Evolutionary conservation across 2,113 vertebrate species (phyloP).

Genomic region (Vireo altiloquus): DNA sequence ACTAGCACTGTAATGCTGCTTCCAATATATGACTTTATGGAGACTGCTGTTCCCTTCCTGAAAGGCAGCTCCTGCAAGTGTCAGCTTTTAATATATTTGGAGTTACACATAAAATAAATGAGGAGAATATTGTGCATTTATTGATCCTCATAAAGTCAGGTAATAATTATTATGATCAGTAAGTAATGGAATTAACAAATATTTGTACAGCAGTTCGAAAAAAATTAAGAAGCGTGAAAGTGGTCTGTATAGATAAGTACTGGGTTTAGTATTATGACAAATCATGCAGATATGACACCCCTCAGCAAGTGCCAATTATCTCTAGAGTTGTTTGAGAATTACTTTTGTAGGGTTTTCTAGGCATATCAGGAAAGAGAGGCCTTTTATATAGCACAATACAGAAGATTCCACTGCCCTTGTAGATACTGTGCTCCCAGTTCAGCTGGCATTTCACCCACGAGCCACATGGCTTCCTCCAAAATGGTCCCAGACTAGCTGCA

Average conservation of each 20-base stretch:
- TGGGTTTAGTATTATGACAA: neutral
- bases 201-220: neutral
- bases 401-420: neutral
- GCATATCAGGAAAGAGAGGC: neutral
- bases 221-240: neutral
- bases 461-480: neutral
- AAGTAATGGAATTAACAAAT: slow-evolving; percentile 1
- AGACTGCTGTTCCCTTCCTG: neutral
- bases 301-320: neutral
- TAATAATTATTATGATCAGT: neutral
- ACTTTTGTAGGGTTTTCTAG: neutral
- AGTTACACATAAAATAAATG: neutral
- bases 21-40: neutral
- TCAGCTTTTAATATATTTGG: neutral
- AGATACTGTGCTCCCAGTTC: neutral
- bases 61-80: neutral
- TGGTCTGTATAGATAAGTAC: neutral
- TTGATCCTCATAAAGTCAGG: neutral
- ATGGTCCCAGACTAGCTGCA: neutral
- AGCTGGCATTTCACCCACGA: neutral
- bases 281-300: neutral
- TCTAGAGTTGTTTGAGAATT: neutral
- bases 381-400: neutral
- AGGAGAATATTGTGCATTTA: neutral
- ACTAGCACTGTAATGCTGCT: neutral